These are phyloP conservation scores for Phrynocephalus versicolor DNA, from an alignment of 2,113 vertebrate genomes.

Conservation along the genomic window DNA sequence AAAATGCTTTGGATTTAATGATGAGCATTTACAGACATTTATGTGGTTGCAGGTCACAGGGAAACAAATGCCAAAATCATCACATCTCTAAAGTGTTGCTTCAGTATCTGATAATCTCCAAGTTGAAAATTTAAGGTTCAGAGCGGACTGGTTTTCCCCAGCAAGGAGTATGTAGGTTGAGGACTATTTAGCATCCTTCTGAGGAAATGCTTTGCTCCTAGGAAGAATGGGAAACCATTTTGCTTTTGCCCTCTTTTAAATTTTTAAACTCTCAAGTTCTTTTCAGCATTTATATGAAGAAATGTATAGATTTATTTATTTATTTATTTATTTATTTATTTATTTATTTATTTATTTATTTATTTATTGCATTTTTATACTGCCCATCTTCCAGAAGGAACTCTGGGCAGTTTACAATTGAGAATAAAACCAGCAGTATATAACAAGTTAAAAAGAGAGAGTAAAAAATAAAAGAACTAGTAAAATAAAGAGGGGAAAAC, in stretches of 20 bases:
- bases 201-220: not conserved
- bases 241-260: not conserved
- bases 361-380: too few species aligned
- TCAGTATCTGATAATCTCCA: slow-evolving; percentile 6
- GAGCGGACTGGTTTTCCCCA: not conserved
- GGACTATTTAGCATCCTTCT: not conserved
- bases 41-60: not conserved
- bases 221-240: not conserved
- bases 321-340: too few species aligned
- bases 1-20: slow-evolving; percentile 7
- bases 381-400: too few species aligned
- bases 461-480: too few species aligned
- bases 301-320: not conserved
- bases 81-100: not conserved
- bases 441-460: too few species aligned
- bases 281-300: not conserved
- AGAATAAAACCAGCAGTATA: too few species aligned
- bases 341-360: too few species aligned
- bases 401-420: too few species aligned
- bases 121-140: not conserved
- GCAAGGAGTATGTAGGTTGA: not conserved
- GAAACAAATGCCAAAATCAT: slow-evolving; percentile 11
- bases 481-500: too few species aligned
- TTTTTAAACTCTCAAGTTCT: not conserved
- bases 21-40: slow-evolving; percentile 18